These are phyloP conservation scores for Menidia menidia DNA, from an alignment of 2,797 vertebrate genomes.

Conservation along the genomic window DNA sequence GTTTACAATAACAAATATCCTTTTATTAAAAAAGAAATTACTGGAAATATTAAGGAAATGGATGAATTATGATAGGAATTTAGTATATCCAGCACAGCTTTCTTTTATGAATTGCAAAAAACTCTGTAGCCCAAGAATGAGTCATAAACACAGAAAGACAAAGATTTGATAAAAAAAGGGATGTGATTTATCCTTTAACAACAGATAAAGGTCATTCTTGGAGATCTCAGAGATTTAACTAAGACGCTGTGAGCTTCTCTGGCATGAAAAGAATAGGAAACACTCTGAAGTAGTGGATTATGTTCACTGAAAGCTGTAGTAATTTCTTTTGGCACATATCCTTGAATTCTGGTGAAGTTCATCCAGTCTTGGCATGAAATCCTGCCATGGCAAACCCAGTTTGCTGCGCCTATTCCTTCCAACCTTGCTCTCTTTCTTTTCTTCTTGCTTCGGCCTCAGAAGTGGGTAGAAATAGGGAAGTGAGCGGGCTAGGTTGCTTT, in stretches of 20 bases:
- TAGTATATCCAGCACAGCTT: background rate
- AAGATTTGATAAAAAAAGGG: conserved; percentile 22
- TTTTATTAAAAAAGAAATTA: conserved; percentile 1
- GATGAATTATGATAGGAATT: background rate
- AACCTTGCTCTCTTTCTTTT: conserved; percentile 59
- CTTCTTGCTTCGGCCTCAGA: conserved; percentile 56
- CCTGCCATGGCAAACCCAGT: conserved; percentile 71
- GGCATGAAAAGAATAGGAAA: conserved; percentile 47
- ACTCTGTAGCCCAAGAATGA: background rate
- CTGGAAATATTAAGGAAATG: background rate
- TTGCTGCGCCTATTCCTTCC: conserved; percentile 58
- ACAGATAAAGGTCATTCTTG: conserved; percentile 43
- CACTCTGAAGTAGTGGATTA: conserved; percentile 68
- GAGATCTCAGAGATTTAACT: conserved; percentile 55
- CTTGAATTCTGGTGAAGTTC: conserved; percentile 70
- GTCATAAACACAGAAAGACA: conserved; percentile 21
- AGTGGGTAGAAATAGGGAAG: conserved; percentile 46
- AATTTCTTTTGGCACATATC: conserved; percentile 81
- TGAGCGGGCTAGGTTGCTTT: conserved; percentile 59
- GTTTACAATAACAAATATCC: conserved; percentile 9
- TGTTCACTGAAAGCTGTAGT: conserved; percentile 68
- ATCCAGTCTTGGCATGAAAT: conserved; percentile 70
- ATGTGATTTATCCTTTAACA: conserved; percentile 41
- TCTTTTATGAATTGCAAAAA: background rate
- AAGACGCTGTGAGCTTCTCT: conserved; percentile 51